These are phyloP conservation scores for Sebastes taczanowskii DNA, from an alignment of 2,797 vertebrate species.

Conservation along the genomic window DNA sequence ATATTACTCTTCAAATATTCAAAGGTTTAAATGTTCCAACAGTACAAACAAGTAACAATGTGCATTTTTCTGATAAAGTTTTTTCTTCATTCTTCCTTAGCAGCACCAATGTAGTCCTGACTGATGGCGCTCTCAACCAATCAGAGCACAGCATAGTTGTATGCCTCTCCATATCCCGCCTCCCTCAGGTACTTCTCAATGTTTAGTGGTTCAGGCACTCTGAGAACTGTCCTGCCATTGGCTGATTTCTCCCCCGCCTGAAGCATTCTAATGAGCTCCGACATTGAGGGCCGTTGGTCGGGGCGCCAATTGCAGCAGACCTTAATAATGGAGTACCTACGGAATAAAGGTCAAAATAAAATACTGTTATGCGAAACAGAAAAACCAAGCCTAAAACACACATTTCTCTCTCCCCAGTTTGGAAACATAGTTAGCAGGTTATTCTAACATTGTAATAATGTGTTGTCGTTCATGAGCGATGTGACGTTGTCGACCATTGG, in stretches of 20 bases:
- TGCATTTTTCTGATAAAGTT: not conserved
- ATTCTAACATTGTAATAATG: not conserved
- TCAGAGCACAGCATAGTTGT: slow-evolving; percentile 86
- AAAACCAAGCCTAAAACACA: no score
- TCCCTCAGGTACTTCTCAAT: slow-evolving; percentile 85
- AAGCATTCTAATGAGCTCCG: slow-evolving; percentile 76
- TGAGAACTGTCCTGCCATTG: slow-evolving; percentile 81
- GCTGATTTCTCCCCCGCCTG: slow-evolving; percentile 76
- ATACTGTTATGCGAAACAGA: not conserved
- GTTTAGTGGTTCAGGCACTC: slow-evolving; percentile 81
- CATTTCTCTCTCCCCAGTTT: no score
- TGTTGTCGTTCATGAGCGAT: not conserved
- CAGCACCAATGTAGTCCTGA: not conserved
- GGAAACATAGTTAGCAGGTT: not conserved
- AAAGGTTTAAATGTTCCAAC: not conserved
- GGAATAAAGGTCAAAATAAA: not conserved
- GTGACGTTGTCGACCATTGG: not conserved
- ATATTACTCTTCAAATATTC: slow-evolving; percentile 47
- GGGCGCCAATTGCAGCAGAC: slow-evolving; percentile 87
- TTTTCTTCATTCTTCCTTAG: not conserved
- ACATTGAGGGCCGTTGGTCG: slow-evolving; percentile 66
- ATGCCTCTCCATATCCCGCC: slow-evolving; percentile 81
- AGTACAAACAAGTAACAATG: not conserved
- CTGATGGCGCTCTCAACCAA: not conserved
- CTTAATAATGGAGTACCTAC: slow-evolving; percentile 86